phyloP scores from a whole-genome alignment of 2,888 invertebrate species.

The Amphipoea lucens region DNA sequence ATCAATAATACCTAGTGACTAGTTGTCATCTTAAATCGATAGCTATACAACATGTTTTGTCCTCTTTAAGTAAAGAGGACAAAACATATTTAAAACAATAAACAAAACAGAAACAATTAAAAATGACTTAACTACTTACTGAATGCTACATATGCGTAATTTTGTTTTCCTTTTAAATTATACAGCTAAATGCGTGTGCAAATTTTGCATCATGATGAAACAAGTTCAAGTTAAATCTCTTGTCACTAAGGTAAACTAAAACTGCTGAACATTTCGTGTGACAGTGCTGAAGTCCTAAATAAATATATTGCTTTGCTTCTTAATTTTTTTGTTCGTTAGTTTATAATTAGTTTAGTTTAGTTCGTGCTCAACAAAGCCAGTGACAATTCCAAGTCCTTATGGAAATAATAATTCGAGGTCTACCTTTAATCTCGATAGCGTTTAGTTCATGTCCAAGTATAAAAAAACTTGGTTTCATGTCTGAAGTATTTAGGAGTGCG shows the following conservation, averaged over 20 bases:
- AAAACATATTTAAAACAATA: background rate
- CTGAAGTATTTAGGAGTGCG: background rate
- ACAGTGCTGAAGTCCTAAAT: background rate
- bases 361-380: background rate
- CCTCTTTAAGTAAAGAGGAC: too few species aligned
- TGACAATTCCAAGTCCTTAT: background rate
- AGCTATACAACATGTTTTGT: background rate
- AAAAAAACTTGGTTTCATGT: background rate
- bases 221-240: background rate
- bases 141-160: background rate
- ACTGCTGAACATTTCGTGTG: background rate
- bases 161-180: background rate
- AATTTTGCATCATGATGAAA: background rate
- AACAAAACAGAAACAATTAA: background rate
- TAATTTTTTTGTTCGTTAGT: background rate
- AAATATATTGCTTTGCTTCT: background rate
- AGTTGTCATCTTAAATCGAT: background rate
- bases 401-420: background rate
- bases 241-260: background rate
- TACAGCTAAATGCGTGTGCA: background rate
- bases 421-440: background rate
- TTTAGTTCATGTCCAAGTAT: background rate
- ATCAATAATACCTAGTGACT: background rate
- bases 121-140: background rate
- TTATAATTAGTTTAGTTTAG: background rate